phyloP scores from a whole-genome alignment of 2,797 vertebrate species.

The Hirundo rustica region DNA sequence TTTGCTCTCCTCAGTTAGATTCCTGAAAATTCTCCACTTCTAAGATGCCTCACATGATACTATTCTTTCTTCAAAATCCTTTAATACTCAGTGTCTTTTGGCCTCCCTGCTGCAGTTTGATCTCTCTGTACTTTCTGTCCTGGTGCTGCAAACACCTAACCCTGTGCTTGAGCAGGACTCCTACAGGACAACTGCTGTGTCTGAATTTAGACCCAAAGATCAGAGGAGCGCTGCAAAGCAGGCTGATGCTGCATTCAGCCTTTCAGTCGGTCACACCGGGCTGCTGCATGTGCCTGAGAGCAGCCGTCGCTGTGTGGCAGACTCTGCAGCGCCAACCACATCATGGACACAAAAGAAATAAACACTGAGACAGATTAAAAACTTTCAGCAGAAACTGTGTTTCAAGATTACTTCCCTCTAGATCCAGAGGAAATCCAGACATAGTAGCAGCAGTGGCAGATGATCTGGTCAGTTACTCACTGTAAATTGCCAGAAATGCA shows the following conservation, averaged over 20 bases:
- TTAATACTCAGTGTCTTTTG: not conserved
- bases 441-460: not conserved
- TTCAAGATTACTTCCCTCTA: not conserved
- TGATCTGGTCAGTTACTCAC: not conserved
- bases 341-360: not conserved
- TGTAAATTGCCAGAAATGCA: not conserved
- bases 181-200: not conserved
- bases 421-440: not conserved
- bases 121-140: not conserved
- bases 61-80: not conserved
- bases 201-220: not conserved
- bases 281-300: not conserved
- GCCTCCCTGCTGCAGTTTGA: not conserved
- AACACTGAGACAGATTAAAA: not conserved
- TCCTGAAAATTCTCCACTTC: constrained; percentile 2
- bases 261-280: not conserved
- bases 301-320: not conserved
- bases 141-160: not conserved
- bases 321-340: not conserved
- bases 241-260: not conserved
- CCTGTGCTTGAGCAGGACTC: not conserved
- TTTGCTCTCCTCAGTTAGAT: constrained; percentile 10
- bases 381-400: not conserved
- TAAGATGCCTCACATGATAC: not conserved
- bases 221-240: not conserved